Evolutionary conservation across 2,888 invertebrate species (phyloP), one percentile per base, ranked within the genome.

Genomic region (Bhutanitis thaidina): DNA sequence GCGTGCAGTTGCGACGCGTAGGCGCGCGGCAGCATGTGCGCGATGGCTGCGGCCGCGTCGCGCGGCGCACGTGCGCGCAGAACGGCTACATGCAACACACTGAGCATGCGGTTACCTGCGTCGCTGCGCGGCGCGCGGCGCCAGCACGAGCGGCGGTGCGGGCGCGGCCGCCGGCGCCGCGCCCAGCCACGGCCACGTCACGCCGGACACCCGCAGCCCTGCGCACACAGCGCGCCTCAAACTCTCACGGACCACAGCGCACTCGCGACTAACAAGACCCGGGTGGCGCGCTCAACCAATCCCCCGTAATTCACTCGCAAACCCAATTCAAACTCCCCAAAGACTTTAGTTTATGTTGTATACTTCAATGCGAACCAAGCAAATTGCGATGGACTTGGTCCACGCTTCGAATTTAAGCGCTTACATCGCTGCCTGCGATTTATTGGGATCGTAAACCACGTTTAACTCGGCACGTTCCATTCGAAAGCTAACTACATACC

Each of bases 151-250:
- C 86, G 91, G 93, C 77, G 92, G 90, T 76, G 92, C 91, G 77
- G 91, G 89, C 79, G 91, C 86, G 79, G 91, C 90, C 69, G 91
- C 89, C 70, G 91, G 90, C 78, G 91, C 78, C 77, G 90, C 91
- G 86, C 92, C 83, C 85, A 94, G 91, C 93, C 94, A 94, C 83
- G 94, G 93, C 94, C 94, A 94, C 83, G 94, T 83, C 90, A 92
- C 91, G 90, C 93, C 92, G 77, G 94, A 93, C 88, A 94, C 92
- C 85, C 94, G 93, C 91, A 93, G 93, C 91, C 94, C 94, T 93
- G 91, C 83, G 82, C 80, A 84, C 80, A 84, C 78, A 80, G 68
- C 73, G 76, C 79, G 74, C 77, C 72, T 77, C 71, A 73, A 70
- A 69, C 73, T 64, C 76, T 67, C 64, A 65, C 67, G 64, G 59